A percentile compares a stretch with the other conserved stretches of the same genome.
These are phyloP conservation scores for Drosophila varians DNA, from an alignment of 1,140 invertebrate genomes.

Conservation along the genomic window DNA sequence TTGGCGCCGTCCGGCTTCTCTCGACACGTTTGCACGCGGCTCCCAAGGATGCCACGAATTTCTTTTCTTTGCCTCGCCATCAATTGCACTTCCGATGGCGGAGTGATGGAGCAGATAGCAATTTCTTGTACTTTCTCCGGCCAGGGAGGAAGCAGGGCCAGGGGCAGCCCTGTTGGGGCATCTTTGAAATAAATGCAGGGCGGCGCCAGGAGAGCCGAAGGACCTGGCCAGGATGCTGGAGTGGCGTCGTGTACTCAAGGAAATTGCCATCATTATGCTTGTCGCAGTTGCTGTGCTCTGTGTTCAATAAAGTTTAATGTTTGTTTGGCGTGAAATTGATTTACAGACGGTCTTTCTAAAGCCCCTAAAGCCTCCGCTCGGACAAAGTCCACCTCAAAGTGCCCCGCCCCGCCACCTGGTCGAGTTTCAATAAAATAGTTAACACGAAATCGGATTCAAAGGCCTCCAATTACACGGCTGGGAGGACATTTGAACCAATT, in stretches of 20 bases:
- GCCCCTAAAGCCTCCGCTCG: neutral
- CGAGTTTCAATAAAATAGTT: slow-evolving; percentile 15
- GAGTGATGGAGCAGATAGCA: slow-evolving; percentile 66
- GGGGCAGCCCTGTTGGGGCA: slow-evolving; percentile 8
- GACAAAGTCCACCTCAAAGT: slow-evolving; percentile 2
- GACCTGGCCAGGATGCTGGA: slow-evolving; percentile 2
- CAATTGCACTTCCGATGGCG: slow-evolving; percentile 71
- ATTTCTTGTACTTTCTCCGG: slow-evolving; percentile 79
- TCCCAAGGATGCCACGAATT: slow-evolving; percentile 18
- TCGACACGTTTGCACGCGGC: slow-evolving; percentile 77
- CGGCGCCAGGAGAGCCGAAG: neutral
- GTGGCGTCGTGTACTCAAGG: slow-evolving; percentile 67
- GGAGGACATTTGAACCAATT: slow-evolving; percentile 62
- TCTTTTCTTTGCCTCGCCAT: slow-evolving; percentile 49
- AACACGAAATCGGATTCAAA: slow-evolving; percentile 22
- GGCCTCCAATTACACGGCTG: slow-evolving; percentile 51
- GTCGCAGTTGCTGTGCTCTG: slow-evolving; percentile 63
- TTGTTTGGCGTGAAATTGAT: slow-evolving; percentile 78
- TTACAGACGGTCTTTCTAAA: slow-evolving; percentile 38
- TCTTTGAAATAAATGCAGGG: slow-evolving; percentile 33
- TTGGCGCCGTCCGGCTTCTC: slow-evolving; percentile 28
- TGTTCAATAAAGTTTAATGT: slow-evolving; percentile 79
- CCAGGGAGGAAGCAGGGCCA: slow-evolving; percentile 25
- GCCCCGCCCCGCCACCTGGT: neutral
- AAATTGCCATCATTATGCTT: slow-evolving; percentile 81